phyloP scores from a whole-genome alignment of 2,797 vertebrate species.

The Channallabes apus region DNA sequence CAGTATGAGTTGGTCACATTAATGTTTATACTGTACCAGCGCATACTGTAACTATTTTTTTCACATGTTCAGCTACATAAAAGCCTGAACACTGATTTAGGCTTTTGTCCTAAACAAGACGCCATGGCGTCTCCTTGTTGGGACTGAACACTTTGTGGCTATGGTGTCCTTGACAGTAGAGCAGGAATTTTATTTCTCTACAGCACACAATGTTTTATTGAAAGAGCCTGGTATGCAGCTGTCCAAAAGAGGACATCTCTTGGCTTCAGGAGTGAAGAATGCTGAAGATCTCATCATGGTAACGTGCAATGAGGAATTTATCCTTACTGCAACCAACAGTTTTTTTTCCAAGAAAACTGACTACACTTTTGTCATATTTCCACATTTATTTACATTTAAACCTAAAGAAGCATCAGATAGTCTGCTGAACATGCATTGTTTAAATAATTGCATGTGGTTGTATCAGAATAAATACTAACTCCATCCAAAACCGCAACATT shows the following conservation, averaged over 20 bases:
- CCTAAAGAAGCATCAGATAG: not conserved
- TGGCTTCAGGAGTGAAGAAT: not conserved
- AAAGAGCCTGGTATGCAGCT: not conserved
- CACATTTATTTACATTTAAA: not conserved
- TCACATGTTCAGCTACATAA: not conserved
- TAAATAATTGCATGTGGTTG: not conserved
- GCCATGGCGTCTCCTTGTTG: not conserved
- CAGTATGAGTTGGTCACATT: no score
- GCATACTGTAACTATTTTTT: not conserved
- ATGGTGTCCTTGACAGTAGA: slow-evolving; percentile 62
- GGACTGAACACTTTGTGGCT: slow-evolving; percentile 59
- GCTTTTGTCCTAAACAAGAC: not conserved
- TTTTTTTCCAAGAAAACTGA: not conserved
- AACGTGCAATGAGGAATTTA: not conserved
- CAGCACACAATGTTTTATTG: slow-evolving; percentile 20
- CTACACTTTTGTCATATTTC: not conserved
- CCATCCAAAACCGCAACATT: not conserved
- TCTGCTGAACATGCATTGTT: no score
- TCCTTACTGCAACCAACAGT: not conserved
- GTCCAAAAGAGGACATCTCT: not conserved
- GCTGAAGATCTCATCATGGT: not conserved
- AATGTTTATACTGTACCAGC: not conserved
- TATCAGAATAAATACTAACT: not conserved
- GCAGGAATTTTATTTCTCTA: slow-evolving; percentile 64
- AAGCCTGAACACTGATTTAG: slow-evolving; percentile 21